These are phyloP conservation scores for Acanthococcus lagerstroemiae DNA, from an alignment of 2,888 invertebrate species.

Conservation along the genomic window DNA sequence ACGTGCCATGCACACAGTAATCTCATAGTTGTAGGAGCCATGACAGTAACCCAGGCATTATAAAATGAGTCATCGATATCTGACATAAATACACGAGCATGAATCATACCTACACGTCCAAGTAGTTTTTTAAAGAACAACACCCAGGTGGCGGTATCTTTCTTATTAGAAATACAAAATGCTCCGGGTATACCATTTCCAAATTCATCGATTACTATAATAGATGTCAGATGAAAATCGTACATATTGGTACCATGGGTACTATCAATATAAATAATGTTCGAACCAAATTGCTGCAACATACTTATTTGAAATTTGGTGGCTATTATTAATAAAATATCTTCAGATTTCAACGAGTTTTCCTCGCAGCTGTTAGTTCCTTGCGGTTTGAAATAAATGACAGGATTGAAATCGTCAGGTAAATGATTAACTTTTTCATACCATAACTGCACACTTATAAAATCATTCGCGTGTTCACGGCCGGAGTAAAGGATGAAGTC, in stretches of 20 bases:
- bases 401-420: neutral
- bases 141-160: constrained; percentile 30
- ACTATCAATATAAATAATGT: neutral
- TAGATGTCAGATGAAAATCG: constrained; percentile 21
- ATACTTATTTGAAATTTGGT: neutral
- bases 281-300: neutral
- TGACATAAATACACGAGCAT: constrained; percentile 36
- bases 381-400: constrained; percentile 21
- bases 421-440: constrained; percentile 4
- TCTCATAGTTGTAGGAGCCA: constrained; percentile 31
- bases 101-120: constrained; percentile 30
- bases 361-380: no score
- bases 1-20: constrained; percentile 38
- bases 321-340: constrained; percentile 6
- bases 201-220: constrained; percentile 35
- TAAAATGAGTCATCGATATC: constrained; percentile 36
- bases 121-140: constrained; percentile 32
- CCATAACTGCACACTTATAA: constrained; percentile 14
- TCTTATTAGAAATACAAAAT: constrained; percentile 35
- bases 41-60: constrained; percentile 36
- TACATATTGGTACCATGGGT: neutral
- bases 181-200: constrained; percentile 35
- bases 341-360: constrained; percentile 9
- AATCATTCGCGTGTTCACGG: constrained; percentile 12
- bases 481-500: constrained; percentile 11